Conservation (phyloP, 1,140 invertebrate genomes). For the Zaprionus nigranus region DNA sequence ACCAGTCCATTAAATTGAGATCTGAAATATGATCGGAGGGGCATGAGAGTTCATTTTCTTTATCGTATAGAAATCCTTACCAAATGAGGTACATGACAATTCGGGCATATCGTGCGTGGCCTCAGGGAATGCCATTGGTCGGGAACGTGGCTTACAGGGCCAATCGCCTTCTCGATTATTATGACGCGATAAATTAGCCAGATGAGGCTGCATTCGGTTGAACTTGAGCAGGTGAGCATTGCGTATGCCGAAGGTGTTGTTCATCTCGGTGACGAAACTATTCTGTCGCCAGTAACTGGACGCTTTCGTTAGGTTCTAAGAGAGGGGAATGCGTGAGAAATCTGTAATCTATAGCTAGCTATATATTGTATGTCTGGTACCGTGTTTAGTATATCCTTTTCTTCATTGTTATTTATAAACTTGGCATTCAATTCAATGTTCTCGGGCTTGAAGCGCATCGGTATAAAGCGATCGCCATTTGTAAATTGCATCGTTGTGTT, state of each 20-base stretch:
- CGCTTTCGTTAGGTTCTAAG: constrained; percentile 26
- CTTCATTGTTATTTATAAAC: constrained; percentile 44
- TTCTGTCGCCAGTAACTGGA: constrained; percentile 70
- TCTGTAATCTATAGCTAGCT: background rate
- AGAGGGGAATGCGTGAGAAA: background rate
- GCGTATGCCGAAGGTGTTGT: constrained; percentile 51
- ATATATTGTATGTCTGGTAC: constrained; percentile 30
- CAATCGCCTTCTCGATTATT: constrained; percentile 55
- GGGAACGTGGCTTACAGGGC: constrained; percentile 63
- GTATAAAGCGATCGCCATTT: constrained; percentile 72
- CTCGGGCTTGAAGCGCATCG: constrained; percentile 57
- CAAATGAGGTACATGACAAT: constrained; percentile 28
- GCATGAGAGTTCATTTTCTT: too few species aligned
- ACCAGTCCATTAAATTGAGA: constrained; percentile 79
- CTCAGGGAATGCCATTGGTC: constrained; percentile 61
- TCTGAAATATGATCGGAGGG: constrained; percentile 13
- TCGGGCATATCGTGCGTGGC: constrained; percentile 76
- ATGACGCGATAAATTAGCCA: background rate
- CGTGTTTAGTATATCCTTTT: constrained; percentile 66
- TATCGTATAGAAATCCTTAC: constrained; percentile 2
- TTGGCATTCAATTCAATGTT: constrained; percentile 62
- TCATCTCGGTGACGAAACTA: constrained; percentile 51
- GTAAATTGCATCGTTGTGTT: constrained; percentile 7
- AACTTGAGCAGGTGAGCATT: constrained; percentile 64
- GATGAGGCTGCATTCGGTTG: constrained; percentile 26